phyloP scores from a whole-genome alignment of 2,797 vertebrate species.

The Novumbra hubbsi region DNA sequence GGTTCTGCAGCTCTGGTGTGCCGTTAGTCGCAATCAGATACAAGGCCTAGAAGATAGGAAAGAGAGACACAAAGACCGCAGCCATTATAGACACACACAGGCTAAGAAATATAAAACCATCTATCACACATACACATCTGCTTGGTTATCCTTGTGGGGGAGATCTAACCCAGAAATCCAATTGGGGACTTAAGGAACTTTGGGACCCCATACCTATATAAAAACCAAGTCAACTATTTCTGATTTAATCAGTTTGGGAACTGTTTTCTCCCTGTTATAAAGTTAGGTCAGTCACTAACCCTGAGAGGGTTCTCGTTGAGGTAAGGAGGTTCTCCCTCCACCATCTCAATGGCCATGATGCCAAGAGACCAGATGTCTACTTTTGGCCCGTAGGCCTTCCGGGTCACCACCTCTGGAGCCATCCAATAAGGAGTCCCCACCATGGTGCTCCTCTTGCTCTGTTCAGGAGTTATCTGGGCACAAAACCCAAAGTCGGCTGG shows the following conservation, averaged over 20 bases:
- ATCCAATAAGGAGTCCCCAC: slow-evolving; percentile 97
- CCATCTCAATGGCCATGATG: slow-evolving; percentile 98
- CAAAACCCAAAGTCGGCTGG: slow-evolving; percentile 95
- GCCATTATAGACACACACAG: neutral
- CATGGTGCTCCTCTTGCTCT: slow-evolving; percentile 97
- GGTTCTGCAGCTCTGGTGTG: slow-evolving; percentile 94
- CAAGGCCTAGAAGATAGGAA: slow-evolving; percentile 77
- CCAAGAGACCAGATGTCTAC: slow-evolving; percentile 97
- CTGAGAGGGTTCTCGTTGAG: slow-evolving; percentile 93
- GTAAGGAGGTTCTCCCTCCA: slow-evolving; percentile 94
- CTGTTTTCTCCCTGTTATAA: too few relatives aligned
- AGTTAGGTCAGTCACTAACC: slow-evolving; percentile 72
- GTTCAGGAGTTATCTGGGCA: slow-evolving; percentile 95
- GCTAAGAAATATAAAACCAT: neutral
- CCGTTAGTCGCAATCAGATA: slow-evolving; percentile 98
- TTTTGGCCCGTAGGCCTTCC: slow-evolving; percentile 93
- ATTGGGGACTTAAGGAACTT: too few relatives aligned
- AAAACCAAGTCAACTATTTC: too few relatives aligned
- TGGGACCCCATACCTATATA: too few relatives aligned
- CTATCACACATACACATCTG: neutral
- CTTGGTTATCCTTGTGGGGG: too few relatives aligned
- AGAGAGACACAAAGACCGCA: neutral
- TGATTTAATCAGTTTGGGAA: too few relatives aligned
- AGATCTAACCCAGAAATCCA: too few relatives aligned
- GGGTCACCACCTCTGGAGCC: slow-evolving; percentile 93